Percentiles rank a stretch among this genome's conserved stretches.
phyloP scores from a whole-genome alignment of 2,888 invertebrate species.

The Lutraria lutraria region DNA sequence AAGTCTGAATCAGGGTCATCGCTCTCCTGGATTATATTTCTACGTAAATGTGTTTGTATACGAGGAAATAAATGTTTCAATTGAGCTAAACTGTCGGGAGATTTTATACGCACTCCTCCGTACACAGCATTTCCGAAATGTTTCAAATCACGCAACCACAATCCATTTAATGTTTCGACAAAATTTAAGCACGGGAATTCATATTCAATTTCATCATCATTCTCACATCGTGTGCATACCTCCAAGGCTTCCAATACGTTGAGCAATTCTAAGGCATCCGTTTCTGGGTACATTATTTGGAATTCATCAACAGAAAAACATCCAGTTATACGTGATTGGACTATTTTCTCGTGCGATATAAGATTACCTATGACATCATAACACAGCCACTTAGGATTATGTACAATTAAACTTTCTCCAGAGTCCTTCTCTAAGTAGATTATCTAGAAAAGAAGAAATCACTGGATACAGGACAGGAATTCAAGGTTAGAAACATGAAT shows the following conservation, averaged over 20 bases:
- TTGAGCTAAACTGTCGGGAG: constrained; percentile 89
- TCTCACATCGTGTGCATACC: constrained; percentile 91
- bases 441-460: constrained; percentile 86
- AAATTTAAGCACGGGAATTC: constrained; percentile 92
- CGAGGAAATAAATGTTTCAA: constrained; percentile 91
- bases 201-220: constrained; percentile 91
- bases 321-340: constrained; percentile 88
- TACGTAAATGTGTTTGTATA: constrained; percentile 89
- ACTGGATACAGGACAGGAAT: background rate
- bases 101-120: constrained; percentile 89
- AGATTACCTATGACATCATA: constrained; percentile 90
- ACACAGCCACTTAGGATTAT: constrained; percentile 91
- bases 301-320: constrained; percentile 92
- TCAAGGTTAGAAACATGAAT: no score
- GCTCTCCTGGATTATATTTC: constrained; percentile 85
- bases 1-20: constrained; percentile 89
- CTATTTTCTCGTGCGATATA: constrained; percentile 87
- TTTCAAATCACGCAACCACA: constrained; percentile 89
- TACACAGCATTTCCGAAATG: constrained; percentile 88
- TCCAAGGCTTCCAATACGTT: constrained; percentile 91
- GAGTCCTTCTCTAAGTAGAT: constrained; percentile 89
- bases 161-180: constrained; percentile 90
- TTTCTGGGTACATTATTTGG: constrained; percentile 91
- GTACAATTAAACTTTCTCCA: constrained; percentile 89
- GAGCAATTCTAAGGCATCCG: constrained; percentile 91